phyloP scores from a whole-genome alignment of 2,797 vertebrate genomes.

The Antrozous pallidus region DNA sequence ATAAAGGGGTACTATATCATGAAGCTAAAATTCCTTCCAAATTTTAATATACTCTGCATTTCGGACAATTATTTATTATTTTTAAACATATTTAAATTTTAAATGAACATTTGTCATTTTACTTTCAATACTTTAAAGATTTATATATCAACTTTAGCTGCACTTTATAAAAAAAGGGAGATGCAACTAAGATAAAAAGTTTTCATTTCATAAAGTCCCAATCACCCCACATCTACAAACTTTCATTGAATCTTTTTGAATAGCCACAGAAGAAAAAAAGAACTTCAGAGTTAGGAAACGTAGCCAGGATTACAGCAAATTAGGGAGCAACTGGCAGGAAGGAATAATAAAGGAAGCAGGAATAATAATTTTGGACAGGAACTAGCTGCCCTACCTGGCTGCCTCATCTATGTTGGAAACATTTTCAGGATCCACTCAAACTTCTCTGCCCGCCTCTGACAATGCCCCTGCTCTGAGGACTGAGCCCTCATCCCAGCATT shows the following conservation, averaged over 20 bases:
- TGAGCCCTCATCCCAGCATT: not conserved
- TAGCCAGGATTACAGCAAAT: not conserved
- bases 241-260: not conserved
- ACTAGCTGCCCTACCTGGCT: not conserved
- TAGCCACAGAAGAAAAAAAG: constrained; percentile 15
- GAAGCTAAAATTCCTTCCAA: constrained; percentile 33
- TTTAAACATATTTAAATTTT: constrained; percentile 45
- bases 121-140: constrained; percentile 20
- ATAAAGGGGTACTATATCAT: constrained; percentile 19
- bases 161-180: constrained; percentile 3
- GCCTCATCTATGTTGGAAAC: not conserved
- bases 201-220: constrained; percentile 14
- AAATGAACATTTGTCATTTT: constrained; percentile 45
- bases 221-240: not conserved
- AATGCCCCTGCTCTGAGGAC: not conserved
- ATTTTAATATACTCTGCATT: constrained; percentile 42
- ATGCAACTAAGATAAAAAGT: not conserved
- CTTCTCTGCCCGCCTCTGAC: not conserved
- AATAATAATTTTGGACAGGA: not conserved
- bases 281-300: not conserved
- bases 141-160: constrained; percentile 7
- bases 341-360: constrained; percentile 21
- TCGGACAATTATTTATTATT: constrained; percentile 51
- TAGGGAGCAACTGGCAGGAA: constrained; percentile 21
- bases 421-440: not conserved